These are phyloP conservation scores for Malachius bipustulatus DNA, from an alignment of 2,888 invertebrate genomes.

Conservation along the genomic window DNA sequence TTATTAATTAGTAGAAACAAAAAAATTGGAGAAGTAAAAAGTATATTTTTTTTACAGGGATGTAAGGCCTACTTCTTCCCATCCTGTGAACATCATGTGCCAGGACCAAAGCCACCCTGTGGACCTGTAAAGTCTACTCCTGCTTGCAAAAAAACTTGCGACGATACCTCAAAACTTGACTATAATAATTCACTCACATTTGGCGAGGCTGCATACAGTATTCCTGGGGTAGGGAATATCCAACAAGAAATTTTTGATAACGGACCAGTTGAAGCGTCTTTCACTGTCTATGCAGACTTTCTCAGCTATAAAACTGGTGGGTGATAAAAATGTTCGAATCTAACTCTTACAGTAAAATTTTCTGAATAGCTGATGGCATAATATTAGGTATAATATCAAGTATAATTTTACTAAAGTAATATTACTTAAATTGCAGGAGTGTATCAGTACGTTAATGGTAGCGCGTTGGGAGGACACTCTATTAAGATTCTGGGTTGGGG, in stretches of 20 bases:
- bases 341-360: no score
- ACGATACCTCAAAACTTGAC: background rate
- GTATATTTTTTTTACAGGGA: conserved; percentile 11
- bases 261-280: background rate
- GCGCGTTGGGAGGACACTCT: conserved; percentile 71
- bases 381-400: no score
- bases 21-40: background rate
- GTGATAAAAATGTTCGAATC: no score
- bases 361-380: no score
- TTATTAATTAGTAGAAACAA: background rate
- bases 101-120: conserved; percentile 11
- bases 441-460: conserved; percentile 62
- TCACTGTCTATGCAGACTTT: background rate
- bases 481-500: conserved; percentile 88
- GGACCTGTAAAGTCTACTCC: conserved; percentile 58
- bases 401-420: no score
- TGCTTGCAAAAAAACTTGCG: conserved; percentile 50
- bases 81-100: conserved; percentile 14
- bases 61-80: conserved; percentile 15
- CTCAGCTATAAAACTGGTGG: background rate
- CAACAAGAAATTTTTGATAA: background rate
- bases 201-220: background rate
- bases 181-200: background rate
- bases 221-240: background rate
- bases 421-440: conserved; percentile 44